Evolutionary conservation across 35 echinoderm and acorn worm genomes (phyloP).

Genomic region (Patiria miniata): DNA sequence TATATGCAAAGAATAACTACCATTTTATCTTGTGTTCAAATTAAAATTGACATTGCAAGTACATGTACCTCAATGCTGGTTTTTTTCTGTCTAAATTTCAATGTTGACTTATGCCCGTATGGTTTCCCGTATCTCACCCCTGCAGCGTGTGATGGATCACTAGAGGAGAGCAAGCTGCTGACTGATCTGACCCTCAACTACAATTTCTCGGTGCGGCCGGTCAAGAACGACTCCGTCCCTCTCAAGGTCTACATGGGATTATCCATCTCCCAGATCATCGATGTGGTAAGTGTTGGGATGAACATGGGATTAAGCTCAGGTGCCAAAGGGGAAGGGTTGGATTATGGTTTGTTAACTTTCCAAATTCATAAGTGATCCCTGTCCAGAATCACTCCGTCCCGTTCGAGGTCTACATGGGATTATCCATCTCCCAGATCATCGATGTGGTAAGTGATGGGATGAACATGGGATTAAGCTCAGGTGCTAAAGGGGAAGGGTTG

Average conservation of each 20-base stretch:
- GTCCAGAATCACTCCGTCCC: conserved; percentile 62
- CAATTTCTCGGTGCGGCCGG: conserved; percentile 62
- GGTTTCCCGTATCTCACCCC: neutral
- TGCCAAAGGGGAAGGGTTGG: too few species aligned
- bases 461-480: too few species aligned
- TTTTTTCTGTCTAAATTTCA: too few species aligned
- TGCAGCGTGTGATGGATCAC: conserved; percentile 58
- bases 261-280: conserved; percentile 76
- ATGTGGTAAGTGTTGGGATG: conserved; percentile 66
- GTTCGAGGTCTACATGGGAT: conserved; percentile 68
- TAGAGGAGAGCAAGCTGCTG: conserved; percentile 57
- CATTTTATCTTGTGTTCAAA: too few species aligned
- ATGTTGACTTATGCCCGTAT: too few species aligned
- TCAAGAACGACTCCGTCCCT: conserved; percentile 57
- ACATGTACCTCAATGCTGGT: too few species aligned
- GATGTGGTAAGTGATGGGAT: conserved; percentile 69
- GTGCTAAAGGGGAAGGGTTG: too few species aligned
- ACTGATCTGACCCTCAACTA: conserved; percentile 42
- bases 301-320: too few species aligned
- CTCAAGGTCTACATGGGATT: conserved; percentile 75
- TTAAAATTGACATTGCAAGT: too few species aligned
- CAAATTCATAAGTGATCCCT: conserved; percentile 7
- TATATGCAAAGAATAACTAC: too few species aligned
- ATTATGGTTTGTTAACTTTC: neutral
- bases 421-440: conserved; percentile 78